phyloP scores from a whole-genome alignment of 2,113 vertebrate species.

The Platysternon megacephalum region DNA sequence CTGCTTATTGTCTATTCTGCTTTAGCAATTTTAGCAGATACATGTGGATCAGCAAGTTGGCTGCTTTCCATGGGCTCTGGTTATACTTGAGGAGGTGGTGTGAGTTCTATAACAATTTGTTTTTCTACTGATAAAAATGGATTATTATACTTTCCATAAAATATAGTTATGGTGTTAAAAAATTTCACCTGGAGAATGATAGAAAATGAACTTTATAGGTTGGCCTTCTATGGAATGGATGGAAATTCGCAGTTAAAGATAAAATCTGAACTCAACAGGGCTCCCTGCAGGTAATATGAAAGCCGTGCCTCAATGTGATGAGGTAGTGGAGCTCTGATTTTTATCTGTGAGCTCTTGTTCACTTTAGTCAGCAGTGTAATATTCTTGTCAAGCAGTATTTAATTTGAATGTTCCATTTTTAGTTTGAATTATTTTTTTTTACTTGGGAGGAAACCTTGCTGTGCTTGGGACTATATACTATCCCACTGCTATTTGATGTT shows the following conservation, averaged over 20 bases:
- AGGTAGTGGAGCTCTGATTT: conserved; percentile 56
- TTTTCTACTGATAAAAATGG: conserved; percentile 42
- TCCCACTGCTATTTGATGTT: conserved; percentile 6
- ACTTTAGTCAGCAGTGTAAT: conserved; percentile 65
- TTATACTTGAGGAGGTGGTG: conserved; percentile 25
- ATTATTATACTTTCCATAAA: conserved; percentile 27
- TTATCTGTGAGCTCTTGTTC: conserved; percentile 65
- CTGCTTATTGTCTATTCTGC: conserved; percentile 36
- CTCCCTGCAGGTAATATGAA: conserved; percentile 49
- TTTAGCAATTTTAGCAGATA: conserved; percentile 53
- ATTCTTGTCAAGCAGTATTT: conserved; percentile 74
- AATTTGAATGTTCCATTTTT: conserved; percentile 67
- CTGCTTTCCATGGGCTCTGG: conserved; percentile 53
- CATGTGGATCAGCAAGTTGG: conserved; percentile 16
- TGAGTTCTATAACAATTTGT: conserved; percentile 17
- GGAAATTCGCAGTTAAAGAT: conserved; percentile 61
- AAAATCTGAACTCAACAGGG: conserved; percentile 44
- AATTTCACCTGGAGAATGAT: conserved; percentile 39
- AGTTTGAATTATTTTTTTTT: conserved; percentile 48
- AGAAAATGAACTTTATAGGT: conserved; percentile 39
- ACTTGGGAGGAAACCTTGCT: conserved; percentile 47
- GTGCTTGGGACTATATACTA: conserved; percentile 8
- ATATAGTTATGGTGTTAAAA: conserved; percentile 36
- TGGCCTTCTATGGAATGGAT: conserved; percentile 3
- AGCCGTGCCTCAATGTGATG: conserved; percentile 3